Evolutionary conservation across 2,888 invertebrate species (phyloP), one percentile per base, ranked within the genome.

Genomic region (Pachydiplax longipennis): DNA sequence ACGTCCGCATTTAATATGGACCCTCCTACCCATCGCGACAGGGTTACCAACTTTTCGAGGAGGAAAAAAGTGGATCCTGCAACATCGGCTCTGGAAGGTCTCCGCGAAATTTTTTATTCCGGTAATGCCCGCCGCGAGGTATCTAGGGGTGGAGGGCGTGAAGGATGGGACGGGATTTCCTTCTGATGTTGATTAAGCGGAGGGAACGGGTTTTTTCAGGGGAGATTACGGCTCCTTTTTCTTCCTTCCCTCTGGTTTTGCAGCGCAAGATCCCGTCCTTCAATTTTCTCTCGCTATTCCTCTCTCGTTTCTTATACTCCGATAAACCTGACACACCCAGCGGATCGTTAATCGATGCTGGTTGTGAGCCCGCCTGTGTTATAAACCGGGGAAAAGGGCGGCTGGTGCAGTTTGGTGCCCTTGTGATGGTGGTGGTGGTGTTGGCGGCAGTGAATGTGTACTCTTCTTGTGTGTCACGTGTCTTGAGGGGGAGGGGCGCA

Each of bases 1-100:
- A 25, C 53, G 83, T 83, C 87, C 87, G 87, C 87, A 87, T 87
- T 87, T 87, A 61, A 87, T 87, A 87, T 87, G 87, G 87, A 87
- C 87, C 87, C 87, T 87, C 10, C 87, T 53, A n/a, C 82, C 82
- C n/a, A 35, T 53, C 83, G 58, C 48, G 22, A 10, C 87, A 87
- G n/a, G 87, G 65, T 2, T 87, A 22, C 61, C 87, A 87, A 22
- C 87, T 48, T 82, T 82, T 53, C 18, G 48, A 31, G 25, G 73
- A 73, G 25, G 65, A 73, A 73, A 73, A n/a, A 73, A 13, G 73
- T 31, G 73, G 31, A 73, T 25, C 73, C 25, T 22, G 65, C 65
- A 65, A 3, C 65, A 1, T 8, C 25, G 8, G 65, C n/a, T 65
- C n/a, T 65, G n/a, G 65, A n/a, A 44, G n/a, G 65, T 12, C n/a